Evolutionary conservation across 2,113 vertebrate genomes (phyloP).

Genomic region (Amblyornis subalaris): DNA sequence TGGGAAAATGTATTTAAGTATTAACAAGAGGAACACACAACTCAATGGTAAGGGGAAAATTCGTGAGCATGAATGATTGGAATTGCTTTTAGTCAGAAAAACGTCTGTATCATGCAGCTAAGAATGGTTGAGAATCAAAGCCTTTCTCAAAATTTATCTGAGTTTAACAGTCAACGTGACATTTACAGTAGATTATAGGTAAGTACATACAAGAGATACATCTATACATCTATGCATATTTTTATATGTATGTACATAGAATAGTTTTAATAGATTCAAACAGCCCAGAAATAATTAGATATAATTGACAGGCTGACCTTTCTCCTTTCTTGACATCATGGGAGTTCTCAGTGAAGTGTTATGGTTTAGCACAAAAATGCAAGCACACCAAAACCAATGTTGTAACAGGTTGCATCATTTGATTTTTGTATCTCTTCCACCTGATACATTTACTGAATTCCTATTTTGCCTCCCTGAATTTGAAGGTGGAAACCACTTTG

Average conservation of each 20-base stretch:
- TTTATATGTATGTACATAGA: background rate
- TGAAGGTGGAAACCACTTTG: background rate
- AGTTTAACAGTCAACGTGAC: constrained; percentile 42
- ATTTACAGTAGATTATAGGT: constrained; percentile 8
- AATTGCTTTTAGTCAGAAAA: constrained; percentile 58
- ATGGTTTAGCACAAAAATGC: background rate
- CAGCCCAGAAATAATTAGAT: constrained; percentile 2
- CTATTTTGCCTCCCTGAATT: background rate
- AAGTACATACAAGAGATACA: background rate
- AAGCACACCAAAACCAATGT: background rate
- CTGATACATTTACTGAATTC: background rate
- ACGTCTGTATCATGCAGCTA: background rate
- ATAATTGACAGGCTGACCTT: background rate
- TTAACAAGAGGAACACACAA: constrained; percentile 41
- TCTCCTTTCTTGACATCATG: background rate
- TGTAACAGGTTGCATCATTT: background rate
- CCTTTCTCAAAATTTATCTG: background rate
- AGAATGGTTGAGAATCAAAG: constrained; percentile 41
- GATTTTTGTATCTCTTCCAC: background rate
- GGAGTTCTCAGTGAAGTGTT: background rate
- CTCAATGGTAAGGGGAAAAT: background rate
- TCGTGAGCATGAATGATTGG: constrained; percentile 34
- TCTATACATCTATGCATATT: no score
- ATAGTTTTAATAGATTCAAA: constrained; percentile 41
- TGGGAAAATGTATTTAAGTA: constrained; percentile 59